Conservation (phyloP, 1,140 invertebrate genomes). For the Pseudomyrmex sp. region DNA sequence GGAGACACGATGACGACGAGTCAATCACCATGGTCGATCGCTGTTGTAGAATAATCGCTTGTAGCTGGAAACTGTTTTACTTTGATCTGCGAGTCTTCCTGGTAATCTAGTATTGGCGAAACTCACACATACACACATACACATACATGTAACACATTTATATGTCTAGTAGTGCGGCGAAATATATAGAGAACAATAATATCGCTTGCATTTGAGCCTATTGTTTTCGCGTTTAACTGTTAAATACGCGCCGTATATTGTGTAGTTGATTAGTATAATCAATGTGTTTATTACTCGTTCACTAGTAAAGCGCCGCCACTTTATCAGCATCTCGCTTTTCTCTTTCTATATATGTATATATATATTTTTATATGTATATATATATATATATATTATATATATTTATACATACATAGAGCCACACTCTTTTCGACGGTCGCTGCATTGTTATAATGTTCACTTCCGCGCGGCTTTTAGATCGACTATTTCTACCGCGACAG, state of each 20-base stretch:
- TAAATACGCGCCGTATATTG: constrained; percentile 47
- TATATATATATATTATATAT: not conserved
- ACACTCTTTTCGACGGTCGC: constrained; percentile 27
- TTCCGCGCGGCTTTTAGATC: too few relatives aligned
- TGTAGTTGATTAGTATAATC: constrained; percentile 63
- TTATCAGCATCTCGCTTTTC: constrained; percentile 46
- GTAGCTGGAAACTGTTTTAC: constrained; percentile 65
- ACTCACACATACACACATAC: constrained; percentile 33
- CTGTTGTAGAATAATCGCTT: constrained; percentile 64
- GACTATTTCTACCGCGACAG: not conserved
- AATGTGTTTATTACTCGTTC: constrained; percentile 50
- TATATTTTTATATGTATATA: constrained; percentile 39
- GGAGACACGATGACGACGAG: constrained; percentile 12
- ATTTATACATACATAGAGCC: constrained; percentile 1
- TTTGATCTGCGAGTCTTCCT: constrained; percentile 55
- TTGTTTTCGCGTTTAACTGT: constrained; percentile 56
- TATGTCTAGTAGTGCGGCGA: constrained; percentile 65
- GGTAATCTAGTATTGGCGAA: constrained; percentile 59
- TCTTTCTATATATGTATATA: constrained; percentile 16
- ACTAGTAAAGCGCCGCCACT: constrained; percentile 47
- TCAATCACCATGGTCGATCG: constrained; percentile 33
- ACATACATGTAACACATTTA: constrained; percentile 13
- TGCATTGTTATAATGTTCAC: not conserved
- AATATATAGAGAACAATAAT: constrained; percentile 63
- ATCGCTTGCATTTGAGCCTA: constrained; percentile 68